phyloP scores from a whole-genome alignment of 2,113 vertebrate genomes.

The Macrotis lagotis region DNA sequence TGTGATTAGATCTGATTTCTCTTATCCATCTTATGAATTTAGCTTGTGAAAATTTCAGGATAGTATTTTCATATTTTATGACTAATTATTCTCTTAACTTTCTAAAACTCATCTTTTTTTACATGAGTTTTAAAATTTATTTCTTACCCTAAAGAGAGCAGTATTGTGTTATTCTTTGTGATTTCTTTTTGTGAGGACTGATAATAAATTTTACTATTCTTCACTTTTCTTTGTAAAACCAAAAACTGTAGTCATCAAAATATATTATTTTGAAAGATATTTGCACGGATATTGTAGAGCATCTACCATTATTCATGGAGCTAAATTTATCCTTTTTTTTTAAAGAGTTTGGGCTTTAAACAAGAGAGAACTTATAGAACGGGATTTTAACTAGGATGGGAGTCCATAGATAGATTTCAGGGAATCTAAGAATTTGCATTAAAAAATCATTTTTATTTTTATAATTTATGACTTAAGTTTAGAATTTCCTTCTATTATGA shows the following conservation, averaged over 20 bases:
- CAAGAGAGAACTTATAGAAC: background rate
- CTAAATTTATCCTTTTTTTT: constrained; percentile 7
- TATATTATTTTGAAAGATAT: background rate
- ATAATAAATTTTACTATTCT: background rate
- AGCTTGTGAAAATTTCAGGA: background rate
- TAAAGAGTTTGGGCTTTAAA: background rate
- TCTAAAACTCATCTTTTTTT: constrained; percentile 32
- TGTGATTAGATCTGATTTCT: background rate
- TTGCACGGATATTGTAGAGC: background rate
- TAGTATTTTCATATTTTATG: background rate
- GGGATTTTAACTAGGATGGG: background rate
- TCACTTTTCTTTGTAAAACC: background rate
- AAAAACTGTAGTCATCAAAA: background rate
- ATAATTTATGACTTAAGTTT: background rate
- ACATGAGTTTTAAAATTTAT: background rate
- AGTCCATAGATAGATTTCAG: background rate
- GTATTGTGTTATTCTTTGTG: background rate
- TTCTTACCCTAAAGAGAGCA: background rate
- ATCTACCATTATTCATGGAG: background rate
- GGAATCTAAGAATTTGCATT: background rate
- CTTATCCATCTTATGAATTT: background rate
- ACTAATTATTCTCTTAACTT: background rate
- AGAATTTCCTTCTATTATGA: background rate
- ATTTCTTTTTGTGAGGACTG: background rate
- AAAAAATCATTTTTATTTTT: background rate